Evolutionary conservation across 2,113 vertebrate species (phyloP), one percentile per base, ranked within the genome.

Genomic region (Coptodon rendalli): DNA sequence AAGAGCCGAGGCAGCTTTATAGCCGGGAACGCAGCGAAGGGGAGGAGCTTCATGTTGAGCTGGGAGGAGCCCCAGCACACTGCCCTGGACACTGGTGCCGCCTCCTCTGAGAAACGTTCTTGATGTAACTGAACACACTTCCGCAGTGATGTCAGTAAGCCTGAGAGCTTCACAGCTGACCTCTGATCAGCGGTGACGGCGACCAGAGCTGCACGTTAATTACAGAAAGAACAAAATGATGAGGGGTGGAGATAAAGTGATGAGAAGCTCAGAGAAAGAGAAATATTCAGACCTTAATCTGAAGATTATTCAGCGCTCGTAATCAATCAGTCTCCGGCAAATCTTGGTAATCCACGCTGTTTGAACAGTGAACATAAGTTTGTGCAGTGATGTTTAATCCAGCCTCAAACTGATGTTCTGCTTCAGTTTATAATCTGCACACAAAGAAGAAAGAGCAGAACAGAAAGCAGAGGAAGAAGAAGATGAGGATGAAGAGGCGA

Each of bases 261-360:
- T 92, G 6, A 92, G 92, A 80, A 79, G 91, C 83, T 93, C 92
- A 93, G 91, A 76, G 56, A 13, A 81, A 54, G 27, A 13, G 7
- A 81, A 82, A 66, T n/a, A 86, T 91, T 71, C 80, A 76, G 71
- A 82, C 57, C 38, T 94, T 91, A 92, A 95, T 95, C 91, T 94
- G 88, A 88, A 91, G 91, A 93, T 93, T 90, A 93, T 90, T 91
- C 27, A 19, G 16, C 9, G 24, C 71, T 76, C 24, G 85, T 85
- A 86, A 91, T 93, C 93, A 93, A 91, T 94, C 87, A 91, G 83
- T 93, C 88, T 90, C 3, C 63, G 24, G 63, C 36, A 71, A 29
- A 54, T 73, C 22, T 59, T 59, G 83, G 52, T 84, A 61, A 85
- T 85, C 83, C 83, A 84, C 13, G 2, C 27, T 0, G 24, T 73